Base-by-base conservation (phyloP, 2,888 invertebrate genomes). In the Cyclophora albipunctata region DNA sequence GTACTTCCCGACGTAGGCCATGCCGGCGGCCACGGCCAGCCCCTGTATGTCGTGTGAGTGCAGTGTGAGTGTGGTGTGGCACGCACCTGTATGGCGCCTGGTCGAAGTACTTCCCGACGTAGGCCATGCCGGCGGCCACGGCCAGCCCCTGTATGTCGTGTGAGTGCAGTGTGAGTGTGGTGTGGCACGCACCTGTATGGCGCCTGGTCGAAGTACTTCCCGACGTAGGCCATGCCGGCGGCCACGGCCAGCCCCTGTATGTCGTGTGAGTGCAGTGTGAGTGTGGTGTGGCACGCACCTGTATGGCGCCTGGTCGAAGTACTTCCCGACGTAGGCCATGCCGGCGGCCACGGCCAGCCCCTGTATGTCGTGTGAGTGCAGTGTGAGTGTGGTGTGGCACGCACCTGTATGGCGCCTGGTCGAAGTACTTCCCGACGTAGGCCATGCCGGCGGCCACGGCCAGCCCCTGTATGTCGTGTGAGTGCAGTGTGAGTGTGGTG, bases 361-460 rank as follows among this genome's bases (percentile, higher is more conserved):
- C 84, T 99, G 99, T 20, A 20, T 20, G 20, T 20, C 20, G 20
- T 20, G 20, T 20, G 20, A 20, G 20, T 20, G 20, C 20, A 20
- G 20, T 20, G 20, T 20, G 20, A 20, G 20, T 20, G 20, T 20
- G 20, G 20, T 20, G 4, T 73, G 34, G 20, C 20, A 20, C 20
- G 20, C 20, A 96, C 96, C 94, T 94, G 88, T 96, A 96, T 48
- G 92, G 93, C 40, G 98, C 94, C 75, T 93, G 93, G 66, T 92
- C 92, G 66, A 88, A 91, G 77, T 92, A 90, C 67, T 96, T 95
- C 51, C 99, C 99, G 48, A 98, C 96, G 78, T 98, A 99, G 2
- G 99, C 98, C 98, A 98, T 99, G 49, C 99, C 99, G 62, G 96
- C 96, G 45, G 97, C 98, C 58, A 96, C 95, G 47, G 98, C 96